Conservation (phyloP, 2,113 vertebrate genomes). For the Otus sunia region DNA sequence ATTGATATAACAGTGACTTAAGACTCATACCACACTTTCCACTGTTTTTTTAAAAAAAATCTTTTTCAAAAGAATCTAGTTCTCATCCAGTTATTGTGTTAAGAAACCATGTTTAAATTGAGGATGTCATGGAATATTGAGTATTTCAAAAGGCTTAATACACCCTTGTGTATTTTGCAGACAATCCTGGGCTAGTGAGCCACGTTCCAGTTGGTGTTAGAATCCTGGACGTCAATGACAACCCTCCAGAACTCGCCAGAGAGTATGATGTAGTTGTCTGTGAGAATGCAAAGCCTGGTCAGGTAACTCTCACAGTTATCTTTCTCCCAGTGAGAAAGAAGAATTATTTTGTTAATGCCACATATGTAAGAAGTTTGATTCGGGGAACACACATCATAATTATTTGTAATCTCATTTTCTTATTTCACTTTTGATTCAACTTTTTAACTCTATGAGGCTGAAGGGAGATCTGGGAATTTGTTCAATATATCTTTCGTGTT, state of each 20-base stretch:
- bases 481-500: neutral
- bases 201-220: conserved; percentile 86
- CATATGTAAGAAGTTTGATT: neutral
- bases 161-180: conserved; percentile 73
- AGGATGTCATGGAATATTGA: neutral
- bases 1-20: conserved; percentile 6
- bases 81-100: neutral
- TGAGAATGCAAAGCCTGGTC: conserved; percentile 89
- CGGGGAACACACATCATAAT: neutral
- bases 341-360: neutral
- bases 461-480: neutral
- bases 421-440: neutral
- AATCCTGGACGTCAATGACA: conserved; percentile 95
- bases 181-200: conserved; percentile 86
- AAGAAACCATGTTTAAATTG: conserved; percentile 24
- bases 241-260: conserved; percentile 85
- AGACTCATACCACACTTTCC: neutral
- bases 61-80: neutral
- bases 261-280: conserved; percentile 92
- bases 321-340: neutral
- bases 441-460: neutral
- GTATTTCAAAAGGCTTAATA: conserved; percentile 30
- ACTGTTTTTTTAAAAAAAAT: neutral
- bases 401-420: neutral
- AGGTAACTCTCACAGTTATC: conserved; percentile 77